phyloP scores from a whole-genome alignment of 2,113 vertebrate genomes.

The Zosterops lateralis region DNA sequence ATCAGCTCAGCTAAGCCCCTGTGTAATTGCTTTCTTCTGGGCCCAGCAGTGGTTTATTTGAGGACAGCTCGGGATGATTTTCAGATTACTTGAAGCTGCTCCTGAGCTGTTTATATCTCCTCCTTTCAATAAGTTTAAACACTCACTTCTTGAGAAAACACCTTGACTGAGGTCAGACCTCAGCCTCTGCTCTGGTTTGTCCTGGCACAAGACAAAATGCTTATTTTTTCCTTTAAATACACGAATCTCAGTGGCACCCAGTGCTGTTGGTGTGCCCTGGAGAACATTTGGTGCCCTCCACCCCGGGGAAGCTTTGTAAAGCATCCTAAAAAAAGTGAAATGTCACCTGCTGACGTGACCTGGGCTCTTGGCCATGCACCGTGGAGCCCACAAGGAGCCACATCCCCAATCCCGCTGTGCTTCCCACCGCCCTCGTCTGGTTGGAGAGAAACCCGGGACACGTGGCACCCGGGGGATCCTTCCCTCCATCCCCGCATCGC shows the following conservation, averaged over 20 bases:
- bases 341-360: accelerated
- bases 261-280: background rate
- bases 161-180: background rate
- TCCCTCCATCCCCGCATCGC: background rate
- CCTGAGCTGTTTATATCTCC: background rate
- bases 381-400: accelerated
- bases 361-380: accelerated
- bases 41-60: slow-evolving; percentile 47
- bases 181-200: background rate
- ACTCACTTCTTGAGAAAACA: background rate
- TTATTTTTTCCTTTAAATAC: background rate
- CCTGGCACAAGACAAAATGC: background rate
- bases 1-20: slow-evolving; percentile 48
- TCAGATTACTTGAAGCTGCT: background rate
- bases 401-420: background rate
- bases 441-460: background rate
- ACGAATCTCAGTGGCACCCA: background rate
- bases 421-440: background rate
- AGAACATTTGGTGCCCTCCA: accelerated
- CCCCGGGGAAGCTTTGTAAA: accelerated
- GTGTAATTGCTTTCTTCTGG: slow-evolving; percentile 54
- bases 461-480: background rate
- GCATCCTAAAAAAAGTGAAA: background rate
- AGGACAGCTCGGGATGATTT: slow-evolving; percentile 25
- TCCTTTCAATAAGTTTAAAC: background rate